phyloP scores from a whole-genome alignment of 2,888 invertebrate genomes.

The Caenorhabditis afra region DNA sequence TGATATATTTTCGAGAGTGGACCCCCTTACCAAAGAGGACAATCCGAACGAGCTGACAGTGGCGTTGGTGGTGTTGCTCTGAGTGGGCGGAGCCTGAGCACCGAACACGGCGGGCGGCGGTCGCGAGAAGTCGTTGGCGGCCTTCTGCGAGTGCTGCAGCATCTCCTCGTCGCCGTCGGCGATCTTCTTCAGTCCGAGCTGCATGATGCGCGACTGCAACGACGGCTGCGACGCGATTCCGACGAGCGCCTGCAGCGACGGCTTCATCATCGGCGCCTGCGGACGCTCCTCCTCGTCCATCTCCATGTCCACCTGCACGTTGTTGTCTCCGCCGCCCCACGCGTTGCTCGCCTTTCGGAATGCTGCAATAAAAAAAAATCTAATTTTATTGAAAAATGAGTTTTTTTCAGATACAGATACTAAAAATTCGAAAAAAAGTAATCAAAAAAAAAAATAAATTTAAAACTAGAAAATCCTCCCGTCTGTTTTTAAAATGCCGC shows the following conservation, averaged over 20 bases:
- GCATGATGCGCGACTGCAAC: conserved; percentile 52
- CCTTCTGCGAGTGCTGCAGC: conserved; percentile 11
- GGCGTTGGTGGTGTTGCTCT: no score
- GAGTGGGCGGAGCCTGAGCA: neutral
- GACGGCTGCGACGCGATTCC: conserved; percentile 52
- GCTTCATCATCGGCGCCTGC: conserved; percentile 45
- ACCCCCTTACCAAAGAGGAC: no score
- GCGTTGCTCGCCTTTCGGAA: neutral
- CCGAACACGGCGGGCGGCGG: conserved; percentile 1
- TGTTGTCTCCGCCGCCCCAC: conserved; percentile 52
- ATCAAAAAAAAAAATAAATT: neutral
- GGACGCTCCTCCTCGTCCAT: conserved; percentile 59
- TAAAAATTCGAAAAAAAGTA: neutral
- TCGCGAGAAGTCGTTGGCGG: neutral
- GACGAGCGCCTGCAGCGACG: conserved; percentile 38
- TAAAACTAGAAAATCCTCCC: no score
- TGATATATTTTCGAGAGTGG: no score
- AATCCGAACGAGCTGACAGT: conserved; percentile 1
- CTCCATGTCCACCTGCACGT: conserved; percentile 53
- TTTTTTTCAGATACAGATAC: no score
- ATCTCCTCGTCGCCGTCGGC: conserved; percentile 43
- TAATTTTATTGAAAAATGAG: neutral
- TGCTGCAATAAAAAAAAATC: conserved; percentile 5
- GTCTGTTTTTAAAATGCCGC: no score
- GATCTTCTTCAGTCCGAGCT: conserved; percentile 49